These are phyloP conservation scores for Cistogaster globosa DNA, from an alignment of 2,888 invertebrate genomes.

Conservation along the genomic window DNA sequence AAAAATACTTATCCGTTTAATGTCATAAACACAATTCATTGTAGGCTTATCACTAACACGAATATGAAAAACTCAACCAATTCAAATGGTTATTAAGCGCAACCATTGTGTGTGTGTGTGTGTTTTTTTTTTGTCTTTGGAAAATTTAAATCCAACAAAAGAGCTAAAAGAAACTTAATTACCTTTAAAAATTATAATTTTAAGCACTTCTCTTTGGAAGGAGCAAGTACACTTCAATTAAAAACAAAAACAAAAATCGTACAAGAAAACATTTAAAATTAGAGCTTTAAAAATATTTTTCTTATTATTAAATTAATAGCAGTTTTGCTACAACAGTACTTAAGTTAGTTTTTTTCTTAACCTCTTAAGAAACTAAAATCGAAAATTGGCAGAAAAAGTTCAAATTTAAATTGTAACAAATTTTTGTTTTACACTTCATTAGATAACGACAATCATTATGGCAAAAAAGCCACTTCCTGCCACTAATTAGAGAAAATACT, in stretches of 20 bases:
- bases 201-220: conserved; percentile 55
- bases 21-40: conserved; percentile 70
- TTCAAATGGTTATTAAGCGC: conserved; percentile 60
- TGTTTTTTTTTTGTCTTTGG: background rate
- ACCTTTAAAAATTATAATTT: conserved; percentile 65
- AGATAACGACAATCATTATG: conserved; percentile 64
- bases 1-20: conserved; percentile 67
- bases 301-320: conserved; percentile 60
- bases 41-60: conserved; percentile 65
- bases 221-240: background rate
- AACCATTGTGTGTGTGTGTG: conserved; percentile 39
- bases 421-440: conserved; percentile 66
- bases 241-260: background rate
- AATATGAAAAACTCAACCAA: conserved; percentile 39
- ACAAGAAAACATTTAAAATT: conserved; percentile 8
- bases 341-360: conserved; percentile 10
- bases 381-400: conserved; percentile 41
- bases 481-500: conserved; percentile 66
- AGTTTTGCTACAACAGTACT: conserved; percentile 25
- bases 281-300: conserved; percentile 32
- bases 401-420: conserved; percentile 63
- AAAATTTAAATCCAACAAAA: conserved; percentile 20
- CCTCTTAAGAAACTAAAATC: conserved; percentile 19
- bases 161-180: conserved; percentile 56
- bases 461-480: conserved; percentile 58